A percentile compares a stretch with the other conserved stretches of the same genome.
Conservation (phyloP, 1,140 invertebrate genomes). For the Mamestra configurata region DNA sequence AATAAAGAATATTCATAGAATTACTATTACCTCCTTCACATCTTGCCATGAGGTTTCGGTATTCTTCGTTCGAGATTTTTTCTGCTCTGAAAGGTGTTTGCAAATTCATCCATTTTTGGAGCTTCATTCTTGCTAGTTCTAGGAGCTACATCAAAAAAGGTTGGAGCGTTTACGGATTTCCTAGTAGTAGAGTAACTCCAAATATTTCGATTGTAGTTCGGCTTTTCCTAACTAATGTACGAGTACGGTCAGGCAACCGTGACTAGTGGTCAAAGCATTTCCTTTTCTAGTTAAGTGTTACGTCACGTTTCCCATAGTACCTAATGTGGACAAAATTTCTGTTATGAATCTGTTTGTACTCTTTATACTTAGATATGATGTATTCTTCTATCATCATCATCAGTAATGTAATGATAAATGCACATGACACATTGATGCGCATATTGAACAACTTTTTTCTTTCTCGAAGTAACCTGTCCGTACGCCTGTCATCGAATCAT, state of each 20-base stretch:
- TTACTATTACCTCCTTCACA: not conserved
- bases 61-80: not conserved
- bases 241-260: slow-evolving; percentile 17
- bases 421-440: not conserved
- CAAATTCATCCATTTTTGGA: not conserved
- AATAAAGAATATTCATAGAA: not conserved
- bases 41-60: too few species aligned
- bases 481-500: slow-evolving; percentile 15
- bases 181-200: not conserved
- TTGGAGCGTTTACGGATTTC: slow-evolving; percentile 18
- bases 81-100: not conserved
- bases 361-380: not conserved
- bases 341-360: not conserved
- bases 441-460: not conserved
- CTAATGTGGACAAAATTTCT: slow-evolving; percentile 11
- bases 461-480: not conserved
- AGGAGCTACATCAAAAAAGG: not conserved
- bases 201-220: slow-evolving; percentile 9
- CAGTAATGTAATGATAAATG: not conserved
- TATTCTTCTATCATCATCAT: not conserved
- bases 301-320: slow-evolving; percentile 42
- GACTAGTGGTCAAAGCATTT: slow-evolving; percentile 32
- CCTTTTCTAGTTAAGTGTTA: slow-evolving; percentile 27
- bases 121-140: not conserved
- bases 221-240: slow-evolving; percentile 6